These are phyloP conservation scores for Bombus terrestris DNA, from an alignment of 1,140 invertebrate genomes.

Conservation along the genomic window DNA sequence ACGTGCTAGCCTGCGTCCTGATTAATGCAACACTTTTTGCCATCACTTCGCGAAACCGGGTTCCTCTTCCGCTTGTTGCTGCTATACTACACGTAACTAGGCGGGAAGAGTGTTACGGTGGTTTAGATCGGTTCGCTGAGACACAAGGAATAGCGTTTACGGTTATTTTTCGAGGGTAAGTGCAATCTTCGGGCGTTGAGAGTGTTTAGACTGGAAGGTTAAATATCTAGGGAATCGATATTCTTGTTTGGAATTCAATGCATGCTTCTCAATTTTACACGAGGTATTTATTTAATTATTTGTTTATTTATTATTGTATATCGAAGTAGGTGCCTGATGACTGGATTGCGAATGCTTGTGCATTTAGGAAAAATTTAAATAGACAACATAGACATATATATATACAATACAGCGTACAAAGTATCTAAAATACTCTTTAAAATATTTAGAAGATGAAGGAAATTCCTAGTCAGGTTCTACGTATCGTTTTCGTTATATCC, in stretches of 20 bases:
- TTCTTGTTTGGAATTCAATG: background rate
- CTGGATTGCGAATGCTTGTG: background rate
- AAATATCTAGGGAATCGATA: background rate
- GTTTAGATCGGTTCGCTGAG: background rate
- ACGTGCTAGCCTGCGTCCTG: background rate
- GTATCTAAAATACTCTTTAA: background rate
- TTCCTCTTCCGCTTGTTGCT: background rate
- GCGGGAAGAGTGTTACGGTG: background rate
- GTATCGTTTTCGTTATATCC: background rate
- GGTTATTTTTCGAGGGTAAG: background rate
- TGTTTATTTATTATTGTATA: no score
- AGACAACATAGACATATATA: background rate
- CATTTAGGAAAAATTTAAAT: background rate
- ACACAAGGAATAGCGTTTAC: background rate
- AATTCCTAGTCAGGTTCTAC: no score
- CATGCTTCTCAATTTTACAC: no score
- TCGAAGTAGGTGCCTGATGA: background rate
- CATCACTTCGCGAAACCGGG: background rate
- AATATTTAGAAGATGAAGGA: background rate
- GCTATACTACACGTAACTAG: background rate
- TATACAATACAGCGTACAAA: background rate
- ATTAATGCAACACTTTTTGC: slow-evolving; percentile 15
- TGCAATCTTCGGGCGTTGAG: background rate
- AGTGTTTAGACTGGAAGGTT: background rate
- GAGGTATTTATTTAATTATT: no score